phyloP scores from a whole-genome alignment of 2,797 vertebrate species.

The Sardinella longiceps region DNA sequence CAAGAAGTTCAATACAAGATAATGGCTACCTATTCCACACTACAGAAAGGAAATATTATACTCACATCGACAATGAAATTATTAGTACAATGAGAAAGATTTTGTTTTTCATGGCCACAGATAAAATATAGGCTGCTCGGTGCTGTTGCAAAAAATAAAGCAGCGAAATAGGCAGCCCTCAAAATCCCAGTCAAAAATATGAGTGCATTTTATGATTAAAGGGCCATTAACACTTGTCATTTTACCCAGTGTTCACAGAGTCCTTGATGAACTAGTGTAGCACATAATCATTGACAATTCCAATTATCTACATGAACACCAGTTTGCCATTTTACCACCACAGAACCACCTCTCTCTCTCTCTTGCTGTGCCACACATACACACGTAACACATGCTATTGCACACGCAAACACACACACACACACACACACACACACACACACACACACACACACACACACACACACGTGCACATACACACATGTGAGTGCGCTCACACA shows the following conservation, averaged over 20 bases:
- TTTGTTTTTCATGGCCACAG: not conserved
- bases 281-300: constrained; percentile 17
- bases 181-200: constrained; percentile 7
- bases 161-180: not conserved
- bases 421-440: constrained; percentile 1
- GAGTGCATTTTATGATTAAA: not conserved
- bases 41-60: constrained; percentile 19
- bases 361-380: not conserved
- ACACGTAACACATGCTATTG: no score
- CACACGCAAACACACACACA: not conserved
- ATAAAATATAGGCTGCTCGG: not conserved
- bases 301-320: constrained; percentile 23
- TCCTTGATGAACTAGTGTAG: constrained; percentile 15
- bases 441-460: no score
- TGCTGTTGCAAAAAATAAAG: not conserved
- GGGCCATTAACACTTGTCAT: constrained; percentile 1
- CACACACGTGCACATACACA: not conserved
- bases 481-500: not conserved
- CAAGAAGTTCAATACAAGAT: constrained; percentile 19
- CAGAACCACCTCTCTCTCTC: not conserved
- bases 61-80: constrained; percentile 6
- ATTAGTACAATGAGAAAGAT: not conserved
- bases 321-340: constrained; percentile 10
- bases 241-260: not conserved
- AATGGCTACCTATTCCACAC: constrained; percentile 27